Conservation (phyloP, 2,888 invertebrate species). For the Congeria kusceri region DNA sequence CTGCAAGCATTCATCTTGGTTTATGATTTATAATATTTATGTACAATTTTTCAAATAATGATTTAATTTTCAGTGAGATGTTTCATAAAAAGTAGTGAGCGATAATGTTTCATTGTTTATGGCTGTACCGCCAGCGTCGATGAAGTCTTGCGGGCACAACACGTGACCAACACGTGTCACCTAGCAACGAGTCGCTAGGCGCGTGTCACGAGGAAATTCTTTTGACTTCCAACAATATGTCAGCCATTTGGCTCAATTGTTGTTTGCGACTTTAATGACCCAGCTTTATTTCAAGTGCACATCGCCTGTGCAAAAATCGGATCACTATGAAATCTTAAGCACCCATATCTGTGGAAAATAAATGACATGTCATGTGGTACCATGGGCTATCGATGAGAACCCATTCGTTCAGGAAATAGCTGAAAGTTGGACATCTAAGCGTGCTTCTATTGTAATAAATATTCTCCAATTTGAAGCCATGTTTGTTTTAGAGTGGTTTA, state of each 20-base stretch:
- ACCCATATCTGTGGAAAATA: slow-evolving; percentile 28
- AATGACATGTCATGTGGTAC: slow-evolving; percentile 1
- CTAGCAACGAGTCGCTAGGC: slow-evolving; percentile 39
- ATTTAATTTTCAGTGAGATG: too few species aligned
- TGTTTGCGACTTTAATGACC: background rate
- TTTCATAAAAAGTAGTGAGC: too few species aligned
- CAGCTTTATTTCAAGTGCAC: slow-evolving; percentile 19
- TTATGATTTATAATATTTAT: too few species aligned
- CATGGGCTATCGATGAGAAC: background rate
- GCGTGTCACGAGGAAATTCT: slow-evolving; percentile 18
- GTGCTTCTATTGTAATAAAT: slow-evolving; percentile 10
- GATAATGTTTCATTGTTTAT: too few species aligned
- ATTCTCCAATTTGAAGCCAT: slow-evolving; percentile 8
- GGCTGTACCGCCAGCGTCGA: too few species aligned
- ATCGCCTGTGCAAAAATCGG: slow-evolving; percentile 11
- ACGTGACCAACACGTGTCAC: slow-evolving; percentile 52
- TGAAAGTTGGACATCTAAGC: slow-evolving; percentile 1
- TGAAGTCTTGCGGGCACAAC: slow-evolving; percentile 14
- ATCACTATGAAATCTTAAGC: slow-evolving; percentile 41
- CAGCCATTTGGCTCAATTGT: slow-evolving; percentile 17
- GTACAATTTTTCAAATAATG: too few species aligned
- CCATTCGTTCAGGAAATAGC: background rate
- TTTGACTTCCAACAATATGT: slow-evolving; percentile 20
- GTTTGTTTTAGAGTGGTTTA: slow-evolving; percentile 32
- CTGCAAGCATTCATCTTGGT: too few species aligned